Conservation (phyloP, 2,797 vertebrate genomes). For the Anguilla megastoma region DNA sequence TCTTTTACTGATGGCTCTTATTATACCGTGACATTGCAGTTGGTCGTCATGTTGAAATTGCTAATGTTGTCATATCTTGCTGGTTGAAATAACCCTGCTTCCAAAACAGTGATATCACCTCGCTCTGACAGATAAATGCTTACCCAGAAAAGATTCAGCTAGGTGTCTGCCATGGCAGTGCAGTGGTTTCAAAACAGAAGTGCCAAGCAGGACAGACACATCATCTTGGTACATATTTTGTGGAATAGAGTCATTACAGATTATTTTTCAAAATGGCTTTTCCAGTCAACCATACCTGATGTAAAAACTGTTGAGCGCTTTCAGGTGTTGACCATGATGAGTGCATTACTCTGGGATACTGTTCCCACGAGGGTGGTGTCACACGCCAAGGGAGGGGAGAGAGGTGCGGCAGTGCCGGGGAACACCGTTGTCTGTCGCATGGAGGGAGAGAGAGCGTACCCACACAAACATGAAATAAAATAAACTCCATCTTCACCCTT, state of each 20-base stretch:
- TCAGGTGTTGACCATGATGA: not conserved
- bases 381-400: no score
- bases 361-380: not conserved
- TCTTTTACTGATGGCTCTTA: constrained; percentile 2
- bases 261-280: not conserved
- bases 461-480: no score
- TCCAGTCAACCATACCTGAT: not conserved
- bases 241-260: not conserved
- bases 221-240: not conserved
- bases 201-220: not conserved
- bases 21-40: not conserved
- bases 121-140: constrained; percentile 21
- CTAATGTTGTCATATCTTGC: constrained; percentile 36
- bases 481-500: no score
- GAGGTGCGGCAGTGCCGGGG: no score
- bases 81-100: constrained; percentile 33
- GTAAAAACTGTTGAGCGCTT: not conserved
- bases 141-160: no score
- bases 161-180: not conserved
- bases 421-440: no score
- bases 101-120: not conserved
- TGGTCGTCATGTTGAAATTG: not conserved
- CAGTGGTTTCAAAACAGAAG: not conserved
- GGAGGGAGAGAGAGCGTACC: no score
- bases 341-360: not conserved